Percentiles rank a stretch among this genome's conserved stretches.
Conservation (phyloP, 2,888 invertebrate species). For the Tridacna gigas region DNA sequence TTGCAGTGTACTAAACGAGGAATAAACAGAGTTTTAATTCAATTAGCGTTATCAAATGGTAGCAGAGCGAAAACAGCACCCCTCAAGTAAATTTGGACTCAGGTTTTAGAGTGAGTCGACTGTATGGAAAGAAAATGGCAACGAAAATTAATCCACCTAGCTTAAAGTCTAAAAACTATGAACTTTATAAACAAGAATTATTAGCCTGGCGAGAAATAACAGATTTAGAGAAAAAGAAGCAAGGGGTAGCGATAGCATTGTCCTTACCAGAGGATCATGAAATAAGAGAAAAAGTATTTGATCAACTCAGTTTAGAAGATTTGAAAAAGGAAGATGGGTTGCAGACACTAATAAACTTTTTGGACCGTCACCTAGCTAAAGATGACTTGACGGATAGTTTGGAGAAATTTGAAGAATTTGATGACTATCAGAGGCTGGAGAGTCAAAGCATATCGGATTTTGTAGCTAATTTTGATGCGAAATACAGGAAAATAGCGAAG, state of each 20-base stretch:
- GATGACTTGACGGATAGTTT: slow-evolving; percentile 63
- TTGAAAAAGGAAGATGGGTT: slow-evolving; percentile 58
- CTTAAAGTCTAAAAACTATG: too few relatives aligned
- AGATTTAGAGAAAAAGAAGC: slow-evolving; percentile 54
- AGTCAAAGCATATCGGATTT: slow-evolving; percentile 52
- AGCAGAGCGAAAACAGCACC: too few relatives aligned
- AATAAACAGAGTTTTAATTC: too few relatives aligned
- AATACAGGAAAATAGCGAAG: slow-evolving; percentile 61
- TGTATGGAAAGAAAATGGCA: too few relatives aligned
- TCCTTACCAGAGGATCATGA: slow-evolving; percentile 60
- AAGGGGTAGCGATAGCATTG: slow-evolving; percentile 60
- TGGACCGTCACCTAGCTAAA: slow-evolving; percentile 59
- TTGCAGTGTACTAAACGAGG: too few relatives aligned
- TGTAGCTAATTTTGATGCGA: slow-evolving; percentile 51
- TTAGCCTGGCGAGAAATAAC: slow-evolving; percentile 62
- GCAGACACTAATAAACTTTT: slow-evolving; percentile 42
- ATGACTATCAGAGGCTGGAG: slow-evolving; percentile 42
- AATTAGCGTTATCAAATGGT: too few relatives aligned
- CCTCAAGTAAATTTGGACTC: too few relatives aligned
- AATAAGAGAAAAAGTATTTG: slow-evolving; percentile 60
- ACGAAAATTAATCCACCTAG: too few relatives aligned
- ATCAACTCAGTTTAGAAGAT: slow-evolving; percentile 50
- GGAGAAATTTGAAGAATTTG: slow-evolving; percentile 57
- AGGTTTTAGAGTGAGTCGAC: too few relatives aligned
- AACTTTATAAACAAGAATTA: too few relatives aligned